A percentile compares a stretch with the other conserved stretches of the same genome.
phyloP scores from a whole-genome alignment of 2,888 invertebrate genomes.

The Melanargia galathea region DNA sequence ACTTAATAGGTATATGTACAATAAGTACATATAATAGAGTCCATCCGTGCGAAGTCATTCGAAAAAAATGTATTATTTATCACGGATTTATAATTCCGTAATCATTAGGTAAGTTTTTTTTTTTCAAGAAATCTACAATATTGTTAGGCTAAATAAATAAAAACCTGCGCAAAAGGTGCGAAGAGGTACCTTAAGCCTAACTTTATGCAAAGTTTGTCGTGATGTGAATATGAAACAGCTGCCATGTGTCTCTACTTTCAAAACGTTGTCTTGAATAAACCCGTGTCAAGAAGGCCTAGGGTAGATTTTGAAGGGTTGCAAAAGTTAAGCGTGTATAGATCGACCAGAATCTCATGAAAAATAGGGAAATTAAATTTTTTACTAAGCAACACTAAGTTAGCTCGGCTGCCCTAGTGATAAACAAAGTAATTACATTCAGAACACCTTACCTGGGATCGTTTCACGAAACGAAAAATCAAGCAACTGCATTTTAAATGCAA shows the following conservation, averaged over 20 bases:
- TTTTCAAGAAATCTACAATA: neutral
- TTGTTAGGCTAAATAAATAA: neutral
- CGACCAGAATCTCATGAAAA: too few relatives aligned
- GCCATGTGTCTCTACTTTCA: neutral
- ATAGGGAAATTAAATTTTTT: too few relatives aligned
- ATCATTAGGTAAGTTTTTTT: neutral
- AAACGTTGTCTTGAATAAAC: neutral
- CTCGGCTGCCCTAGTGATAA: too few relatives aligned
- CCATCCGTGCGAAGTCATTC: too few relatives aligned
- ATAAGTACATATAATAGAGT: too few relatives aligned
- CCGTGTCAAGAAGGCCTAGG: neutral
- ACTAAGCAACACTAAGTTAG: too few relatives aligned
- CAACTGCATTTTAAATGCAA: too few relatives aligned
- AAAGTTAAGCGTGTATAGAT: neutral
- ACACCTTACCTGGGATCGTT: too few relatives aligned
- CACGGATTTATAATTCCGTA: neutral
- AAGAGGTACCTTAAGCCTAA: constrained; percentile 8
- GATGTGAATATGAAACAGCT: constrained; percentile 23
- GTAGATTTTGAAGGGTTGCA: neutral
- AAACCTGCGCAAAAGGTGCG: neutral
- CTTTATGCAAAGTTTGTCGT: constrained; percentile 25
- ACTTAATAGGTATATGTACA: too few relatives aligned
- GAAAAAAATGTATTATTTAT: too few relatives aligned
- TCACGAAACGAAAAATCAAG: too few relatives aligned
- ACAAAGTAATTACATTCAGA: too few relatives aligned